Evolutionary conservation across 2,113 vertebrate genomes (phyloP).

Genomic region (Chunga burmeisteri): DNA sequence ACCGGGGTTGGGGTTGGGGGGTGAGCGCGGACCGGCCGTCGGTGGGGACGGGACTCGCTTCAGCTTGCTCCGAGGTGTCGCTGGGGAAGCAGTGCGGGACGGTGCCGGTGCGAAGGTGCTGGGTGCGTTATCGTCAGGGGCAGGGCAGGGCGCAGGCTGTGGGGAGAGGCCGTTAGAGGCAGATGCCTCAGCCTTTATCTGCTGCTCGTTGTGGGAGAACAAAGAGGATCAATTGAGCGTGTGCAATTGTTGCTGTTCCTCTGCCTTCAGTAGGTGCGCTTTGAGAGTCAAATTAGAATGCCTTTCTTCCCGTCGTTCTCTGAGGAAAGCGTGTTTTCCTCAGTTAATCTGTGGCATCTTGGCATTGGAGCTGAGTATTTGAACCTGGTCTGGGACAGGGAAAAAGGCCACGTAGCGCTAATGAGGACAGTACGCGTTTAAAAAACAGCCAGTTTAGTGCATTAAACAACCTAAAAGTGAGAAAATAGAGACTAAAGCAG

Average conservation of each 20-base stretch:
- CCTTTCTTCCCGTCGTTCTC: background rate
- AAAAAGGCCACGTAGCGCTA: background rate
- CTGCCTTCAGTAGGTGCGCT: background rate
- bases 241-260: background rate
- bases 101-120: background rate
- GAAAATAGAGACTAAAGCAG: background rate
- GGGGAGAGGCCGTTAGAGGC: background rate
- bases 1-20: background rate
- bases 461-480: background rate
- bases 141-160: background rate
- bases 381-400: background rate
- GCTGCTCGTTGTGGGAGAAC: background rate
- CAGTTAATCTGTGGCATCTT: background rate
- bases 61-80: background rate
- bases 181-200: background rate
- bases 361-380: background rate
- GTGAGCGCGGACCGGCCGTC: background rate
- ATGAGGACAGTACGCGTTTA: fast-evolving
- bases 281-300: fast-evolving
- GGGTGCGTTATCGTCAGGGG: background rate
- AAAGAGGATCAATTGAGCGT: slow-evolving; percentile 10
- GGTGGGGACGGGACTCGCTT: background rate
- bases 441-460: background rate
- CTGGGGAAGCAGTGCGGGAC: background rate
- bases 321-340: background rate